Percentiles rank a stretch among this genome's conserved stretches.
Conservation (phyloP, 2,888 invertebrate species). For the Oligia strigilis region DNA sequence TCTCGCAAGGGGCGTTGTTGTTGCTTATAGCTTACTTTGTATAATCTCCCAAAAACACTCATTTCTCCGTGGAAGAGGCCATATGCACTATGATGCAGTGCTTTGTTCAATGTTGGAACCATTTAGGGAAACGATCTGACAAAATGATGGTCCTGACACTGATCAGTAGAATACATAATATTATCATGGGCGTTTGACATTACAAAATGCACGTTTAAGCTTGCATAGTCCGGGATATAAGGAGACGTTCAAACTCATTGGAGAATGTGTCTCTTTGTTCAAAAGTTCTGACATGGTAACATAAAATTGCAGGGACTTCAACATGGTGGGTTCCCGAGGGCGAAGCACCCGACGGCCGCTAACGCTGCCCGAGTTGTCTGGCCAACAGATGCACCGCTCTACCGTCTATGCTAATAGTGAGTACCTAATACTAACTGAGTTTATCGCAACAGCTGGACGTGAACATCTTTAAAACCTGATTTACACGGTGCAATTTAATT, state of each 20-base stretch:
- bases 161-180: no score
- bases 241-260: neutral
- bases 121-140: neutral
- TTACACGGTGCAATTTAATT: neutral
- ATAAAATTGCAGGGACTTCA: conserved; percentile 77
- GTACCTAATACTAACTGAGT: conserved; percentile 57
- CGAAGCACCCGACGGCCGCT: conserved; percentile 81
- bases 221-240: neutral
- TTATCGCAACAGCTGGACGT: neutral
- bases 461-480: neutral
- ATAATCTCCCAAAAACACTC: neutral
- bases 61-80: neutral
- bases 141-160: neutral
- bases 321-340: conserved; percentile 72
- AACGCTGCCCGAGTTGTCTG: conserved; percentile 84
- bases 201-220: neutral
- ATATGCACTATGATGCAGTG: neutral
- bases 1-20: conserved; percentile 4
- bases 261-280: neutral
- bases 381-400: conserved; percentile 82
- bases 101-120: neutral
- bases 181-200: neutral
- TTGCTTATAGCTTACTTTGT: conserved; percentile 15
- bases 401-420: conserved; percentile 86
- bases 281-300: neutral